phyloP scores from a whole-genome alignment of 2,113 vertebrate genomes.

The Proterorhinus semilunaris region DNA sequence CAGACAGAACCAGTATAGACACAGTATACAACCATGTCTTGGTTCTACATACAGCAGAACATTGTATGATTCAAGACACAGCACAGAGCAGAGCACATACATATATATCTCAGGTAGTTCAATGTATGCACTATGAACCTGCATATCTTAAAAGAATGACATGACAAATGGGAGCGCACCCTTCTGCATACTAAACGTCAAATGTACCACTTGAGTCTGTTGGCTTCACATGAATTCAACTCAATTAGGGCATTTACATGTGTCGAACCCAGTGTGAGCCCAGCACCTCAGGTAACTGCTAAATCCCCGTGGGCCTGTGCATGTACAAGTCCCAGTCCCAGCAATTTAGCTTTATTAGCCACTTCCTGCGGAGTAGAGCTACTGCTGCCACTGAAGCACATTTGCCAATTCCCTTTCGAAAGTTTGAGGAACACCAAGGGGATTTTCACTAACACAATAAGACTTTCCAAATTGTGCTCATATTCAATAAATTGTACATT shows the following conservation, averaged over 20 bases:
- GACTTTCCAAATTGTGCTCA: conserved; percentile 25
- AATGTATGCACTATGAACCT: conserved; percentile 7
- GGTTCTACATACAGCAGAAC: neutral
- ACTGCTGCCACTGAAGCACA: conserved; percentile 46
- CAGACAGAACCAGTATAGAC: neutral
- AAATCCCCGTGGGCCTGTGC: conserved; percentile 23
- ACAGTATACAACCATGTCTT: neutral
- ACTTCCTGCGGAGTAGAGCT: conserved; percentile 52
- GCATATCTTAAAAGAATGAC: conserved; percentile 9
- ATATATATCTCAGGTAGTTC: neutral
- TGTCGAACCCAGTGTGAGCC: conserved; percentile 8
- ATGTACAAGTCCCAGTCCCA: conserved; percentile 19
- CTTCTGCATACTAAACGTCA: conserved; percentile 5
- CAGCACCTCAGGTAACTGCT: neutral
- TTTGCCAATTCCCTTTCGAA: conserved; percentile 31
- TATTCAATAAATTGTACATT: conserved; percentile 35
- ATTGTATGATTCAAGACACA: neutral
- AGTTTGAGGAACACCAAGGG: conserved; percentile 26
- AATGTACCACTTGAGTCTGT: conserved; percentile 15
- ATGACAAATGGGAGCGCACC: neutral
- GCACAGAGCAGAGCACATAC: neutral
- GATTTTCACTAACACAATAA: conserved; percentile 39
- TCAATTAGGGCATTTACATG: conserved; percentile 1
- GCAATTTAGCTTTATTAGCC: conserved; percentile 47
- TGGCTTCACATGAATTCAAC: conserved; percentile 12